A percentile compares a stretch with the other conserved stretches of the same genome.
Evolutionary conservation across 2,888 invertebrate genomes (phyloP).

Genomic region (Tipula lateralis): DNA sequence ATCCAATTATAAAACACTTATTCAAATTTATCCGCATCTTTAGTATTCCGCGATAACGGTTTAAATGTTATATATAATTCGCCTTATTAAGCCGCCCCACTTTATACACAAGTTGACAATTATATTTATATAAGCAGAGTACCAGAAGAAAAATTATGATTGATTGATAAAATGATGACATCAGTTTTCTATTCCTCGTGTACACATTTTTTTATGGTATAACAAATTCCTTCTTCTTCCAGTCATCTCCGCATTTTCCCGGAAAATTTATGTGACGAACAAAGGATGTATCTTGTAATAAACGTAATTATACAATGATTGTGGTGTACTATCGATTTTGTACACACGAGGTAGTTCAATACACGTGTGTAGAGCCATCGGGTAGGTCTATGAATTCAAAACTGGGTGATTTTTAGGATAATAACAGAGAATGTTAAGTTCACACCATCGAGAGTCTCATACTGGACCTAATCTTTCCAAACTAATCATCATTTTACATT

Average conservation of each 20-base stretch:
- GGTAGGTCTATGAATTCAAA: too few species aligned
- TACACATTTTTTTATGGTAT: too few species aligned
- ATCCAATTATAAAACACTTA: not conserved
- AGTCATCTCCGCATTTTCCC: too few species aligned
- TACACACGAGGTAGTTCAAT: too few species aligned
- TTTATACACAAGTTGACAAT: not conserved
- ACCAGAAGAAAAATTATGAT: not conserved
- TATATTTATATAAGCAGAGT: not conserved
- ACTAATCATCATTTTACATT: too few species aligned
- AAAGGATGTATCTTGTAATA: not conserved
- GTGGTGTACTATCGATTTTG: not conserved
- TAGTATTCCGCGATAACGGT: not conserved
- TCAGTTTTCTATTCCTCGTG: not conserved
- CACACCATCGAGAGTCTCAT: too few species aligned
- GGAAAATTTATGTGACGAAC: not conserved
- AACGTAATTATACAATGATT: constrained; percentile 7
- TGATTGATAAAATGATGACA: not conserved
- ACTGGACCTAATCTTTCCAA: too few species aligned
- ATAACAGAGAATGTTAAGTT: too few species aligned
- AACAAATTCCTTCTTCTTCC: too few species aligned
- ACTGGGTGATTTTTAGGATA: too few species aligned
- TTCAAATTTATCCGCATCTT: not conserved
- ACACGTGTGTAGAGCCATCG: too few species aligned
- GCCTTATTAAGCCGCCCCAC: not conserved
- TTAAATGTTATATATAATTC: not conserved